Conservation (phyloP, 2,113 vertebrate species). For the Tauraco erythrolophus region DNA sequence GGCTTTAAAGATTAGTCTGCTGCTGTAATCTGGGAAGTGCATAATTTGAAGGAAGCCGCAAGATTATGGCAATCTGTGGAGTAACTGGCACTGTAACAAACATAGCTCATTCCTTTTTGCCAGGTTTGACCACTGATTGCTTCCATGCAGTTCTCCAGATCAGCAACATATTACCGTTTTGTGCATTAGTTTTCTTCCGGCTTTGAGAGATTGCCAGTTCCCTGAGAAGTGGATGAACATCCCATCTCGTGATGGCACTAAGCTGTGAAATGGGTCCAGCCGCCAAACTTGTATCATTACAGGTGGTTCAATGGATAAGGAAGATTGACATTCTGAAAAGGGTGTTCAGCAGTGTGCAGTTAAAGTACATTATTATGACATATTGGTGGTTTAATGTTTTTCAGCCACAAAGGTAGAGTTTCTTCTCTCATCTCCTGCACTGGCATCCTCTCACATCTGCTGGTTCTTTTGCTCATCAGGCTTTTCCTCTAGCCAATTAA, state of each 20-base stretch:
- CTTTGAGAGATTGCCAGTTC: not conserved
- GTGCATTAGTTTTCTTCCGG: rapidly evolving
- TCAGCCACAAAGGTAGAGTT: not conserved
- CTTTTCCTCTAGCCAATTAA: not conserved
- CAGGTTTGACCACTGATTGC: not conserved
- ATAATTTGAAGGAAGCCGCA: rapidly evolving
- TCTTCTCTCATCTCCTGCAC: not conserved
- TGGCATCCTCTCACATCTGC: not conserved
- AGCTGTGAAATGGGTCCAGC: not conserved
- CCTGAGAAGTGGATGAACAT: not conserved
- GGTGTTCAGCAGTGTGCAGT: not conserved
- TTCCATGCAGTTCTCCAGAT: not conserved
- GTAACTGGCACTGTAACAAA: rapidly evolving
- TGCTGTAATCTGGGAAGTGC: rapidly evolving
- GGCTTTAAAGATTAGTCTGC: rapidly evolving
- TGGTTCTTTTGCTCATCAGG: not conserved
- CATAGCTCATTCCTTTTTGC: no score
- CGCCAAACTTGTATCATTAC: not conserved
- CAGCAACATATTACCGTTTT: not conserved
- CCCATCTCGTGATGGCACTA: rapidly evolving
- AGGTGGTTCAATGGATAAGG: not conserved
- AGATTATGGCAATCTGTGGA: not conserved
- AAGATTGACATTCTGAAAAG: not conserved
- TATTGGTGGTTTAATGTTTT: not conserved
- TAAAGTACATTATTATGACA: not conserved